Evolutionary conservation across 2,113 vertebrate genomes (phyloP).

Genomic region (Upupa epops): DNA sequence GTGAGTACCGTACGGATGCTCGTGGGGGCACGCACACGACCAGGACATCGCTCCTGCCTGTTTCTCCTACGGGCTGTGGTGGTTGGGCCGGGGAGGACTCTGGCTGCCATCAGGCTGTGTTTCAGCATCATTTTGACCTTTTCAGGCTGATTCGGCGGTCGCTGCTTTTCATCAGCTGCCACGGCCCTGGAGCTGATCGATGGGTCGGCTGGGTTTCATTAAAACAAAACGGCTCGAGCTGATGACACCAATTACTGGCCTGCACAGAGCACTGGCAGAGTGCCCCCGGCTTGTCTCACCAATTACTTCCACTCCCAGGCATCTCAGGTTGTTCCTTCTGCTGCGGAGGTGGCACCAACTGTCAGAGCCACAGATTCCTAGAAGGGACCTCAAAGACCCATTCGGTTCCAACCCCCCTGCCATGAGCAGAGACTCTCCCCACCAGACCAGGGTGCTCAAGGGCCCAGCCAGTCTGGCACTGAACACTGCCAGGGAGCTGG

Average conservation of each 20-base stretch:
- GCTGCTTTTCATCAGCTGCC: neutral
- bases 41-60: neutral
- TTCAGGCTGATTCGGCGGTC: neutral
- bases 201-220: neutral
- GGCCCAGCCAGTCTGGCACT: too few species aligned
- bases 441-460: too few species aligned
- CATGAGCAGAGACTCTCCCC: too few species aligned
- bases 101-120: neutral
- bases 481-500: too few species aligned
- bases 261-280: neutral
- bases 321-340: neutral
- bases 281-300: conserved; percentile 32
- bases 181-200: neutral
- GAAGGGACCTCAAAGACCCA: too few species aligned
- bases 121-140: conserved; percentile 13
- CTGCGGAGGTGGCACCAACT: conserved; percentile 54
- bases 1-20: neutral
- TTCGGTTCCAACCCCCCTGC: too few species aligned
- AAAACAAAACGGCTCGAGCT: neutral
- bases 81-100: neutral
- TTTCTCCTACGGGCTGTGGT: neutral
- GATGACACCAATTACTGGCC: conserved; percentile 18
- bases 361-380: too few species aligned
- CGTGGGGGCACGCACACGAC: neutral
- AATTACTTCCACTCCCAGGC: conserved; percentile 46